Evolutionary conservation across 2,113 vertebrate species (phyloP).

Genomic region (Zosterops japonicus): DNA sequence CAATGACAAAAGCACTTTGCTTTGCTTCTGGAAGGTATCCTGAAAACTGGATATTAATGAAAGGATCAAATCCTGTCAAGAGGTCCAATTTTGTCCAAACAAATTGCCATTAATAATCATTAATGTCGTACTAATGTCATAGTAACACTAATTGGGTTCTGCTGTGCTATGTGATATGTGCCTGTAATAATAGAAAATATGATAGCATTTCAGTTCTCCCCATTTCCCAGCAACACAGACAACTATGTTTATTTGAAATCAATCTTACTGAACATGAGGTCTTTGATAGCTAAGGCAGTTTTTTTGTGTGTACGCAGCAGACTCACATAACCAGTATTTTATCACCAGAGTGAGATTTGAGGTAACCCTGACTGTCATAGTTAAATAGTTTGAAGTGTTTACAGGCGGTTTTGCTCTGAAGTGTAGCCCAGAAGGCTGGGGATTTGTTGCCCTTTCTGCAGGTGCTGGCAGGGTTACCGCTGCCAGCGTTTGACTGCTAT

Average conservation of each 20-base stretch:
- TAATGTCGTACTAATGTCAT: not conserved
- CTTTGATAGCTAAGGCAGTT: not conserved
- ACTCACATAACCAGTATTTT: not conserved
- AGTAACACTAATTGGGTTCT: not conserved
- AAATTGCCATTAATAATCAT: not conserved
- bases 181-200: not conserved
- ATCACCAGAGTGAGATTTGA: not conserved
- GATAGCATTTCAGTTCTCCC: not conserved
- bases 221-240: not conserved
- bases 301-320: accelerated
- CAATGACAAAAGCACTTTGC: not conserved
- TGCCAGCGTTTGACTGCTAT: not conserved
- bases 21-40: not conserved
- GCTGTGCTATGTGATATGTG: not conserved
- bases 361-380: not conserved
- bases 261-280: not conserved
- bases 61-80: not conserved
- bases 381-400: not conserved
- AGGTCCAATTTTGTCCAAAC: not conserved
- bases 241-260: not conserved
- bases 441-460: not conserved
- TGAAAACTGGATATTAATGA: constrained; percentile 1
- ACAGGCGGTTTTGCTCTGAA: not conserved
- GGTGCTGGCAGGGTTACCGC: not conserved
- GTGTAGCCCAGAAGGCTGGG: not conserved